Percentiles rank a stretch among this genome's conserved stretches.
Conservation (phyloP, 1,140 invertebrate genomes). For the Diprion similis region DNA sequence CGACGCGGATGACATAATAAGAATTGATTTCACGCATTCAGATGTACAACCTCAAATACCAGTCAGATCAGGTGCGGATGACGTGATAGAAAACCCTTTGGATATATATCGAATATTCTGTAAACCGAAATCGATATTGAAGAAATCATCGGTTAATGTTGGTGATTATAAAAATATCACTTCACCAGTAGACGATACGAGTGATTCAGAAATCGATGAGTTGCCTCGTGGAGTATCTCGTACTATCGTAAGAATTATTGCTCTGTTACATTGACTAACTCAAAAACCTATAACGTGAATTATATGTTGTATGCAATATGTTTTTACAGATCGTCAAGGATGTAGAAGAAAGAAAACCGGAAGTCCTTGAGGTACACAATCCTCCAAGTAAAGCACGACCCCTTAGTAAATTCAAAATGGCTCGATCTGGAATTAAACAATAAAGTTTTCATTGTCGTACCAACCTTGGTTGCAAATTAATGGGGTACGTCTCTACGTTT, state of each 20-base stretch:
- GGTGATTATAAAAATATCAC: slow-evolving; percentile 17
- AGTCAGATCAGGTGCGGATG: slow-evolving; percentile 17
- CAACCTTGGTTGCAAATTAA: background rate
- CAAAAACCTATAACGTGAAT: background rate
- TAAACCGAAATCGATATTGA: slow-evolving; percentile 49
- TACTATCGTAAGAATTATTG: slow-evolving; percentile 28
- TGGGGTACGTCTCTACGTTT: background rate
- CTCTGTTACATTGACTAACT: background rate
- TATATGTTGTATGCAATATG: background rate
- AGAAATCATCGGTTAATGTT: slow-evolving; percentile 37
- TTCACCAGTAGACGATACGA: slow-evolving; percentile 29
- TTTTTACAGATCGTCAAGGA: slow-evolving; percentile 35
- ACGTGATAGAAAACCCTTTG: slow-evolving; percentile 36
- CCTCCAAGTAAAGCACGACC: slow-evolving; percentile 22
- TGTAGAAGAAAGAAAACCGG: slow-evolving; percentile 26
- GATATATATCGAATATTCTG: slow-evolving; percentile 46
- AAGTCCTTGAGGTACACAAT: slow-evolving; percentile 8
- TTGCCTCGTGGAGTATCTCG: slow-evolving; percentile 25
- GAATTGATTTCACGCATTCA: slow-evolving; percentile 48
- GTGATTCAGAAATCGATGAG: slow-evolving; percentile 21
- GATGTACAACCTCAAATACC: slow-evolving; percentile 13
- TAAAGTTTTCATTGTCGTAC: background rate
- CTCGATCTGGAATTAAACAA: slow-evolving; percentile 25
- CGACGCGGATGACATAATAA: slow-evolving; percentile 32
- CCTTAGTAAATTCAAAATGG: slow-evolving; percentile 40